Percentiles rank a stretch among this genome's conserved stretches.
Conservation (phyloP, 2,797 vertebrate species). For the Leptodactylus fallax region DNA sequence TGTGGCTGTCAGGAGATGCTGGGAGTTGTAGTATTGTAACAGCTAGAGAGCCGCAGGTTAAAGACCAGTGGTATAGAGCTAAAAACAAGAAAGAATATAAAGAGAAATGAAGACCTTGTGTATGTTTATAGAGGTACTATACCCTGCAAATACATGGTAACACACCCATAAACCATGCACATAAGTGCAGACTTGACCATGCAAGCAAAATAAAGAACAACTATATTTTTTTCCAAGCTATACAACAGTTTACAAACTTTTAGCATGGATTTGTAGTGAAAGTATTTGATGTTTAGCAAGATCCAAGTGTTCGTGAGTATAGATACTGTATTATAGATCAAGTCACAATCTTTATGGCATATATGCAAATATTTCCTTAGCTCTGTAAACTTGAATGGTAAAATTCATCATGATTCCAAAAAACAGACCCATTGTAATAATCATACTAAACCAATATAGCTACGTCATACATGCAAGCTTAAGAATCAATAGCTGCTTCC, state of each 20-base stretch:
- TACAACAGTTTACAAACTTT: not conserved
- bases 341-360: no score
- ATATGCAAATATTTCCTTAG: not conserved
- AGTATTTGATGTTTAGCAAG: not conserved
- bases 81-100: not conserved
- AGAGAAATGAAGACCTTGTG: not conserved
- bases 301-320: no score
- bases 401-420: not conserved
- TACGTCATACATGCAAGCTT: not conserved
- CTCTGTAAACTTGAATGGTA: no score
- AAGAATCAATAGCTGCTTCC: not conserved
- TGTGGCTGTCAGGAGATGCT: not conserved
- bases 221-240: no score
- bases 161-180: not conserved
- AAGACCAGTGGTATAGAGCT: not conserved
- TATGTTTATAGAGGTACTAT: not conserved
- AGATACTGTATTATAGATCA: no score
- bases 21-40: not conserved
- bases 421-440: not conserved
- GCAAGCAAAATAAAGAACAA: not conserved
- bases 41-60: not conserved
- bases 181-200: not conserved
- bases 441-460: not conserved
- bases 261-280: not conserved
- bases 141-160: not conserved